phyloP scores from a whole-genome alignment of 2,888 invertebrate genomes.

The Carterocephalus palaemon region DNA sequence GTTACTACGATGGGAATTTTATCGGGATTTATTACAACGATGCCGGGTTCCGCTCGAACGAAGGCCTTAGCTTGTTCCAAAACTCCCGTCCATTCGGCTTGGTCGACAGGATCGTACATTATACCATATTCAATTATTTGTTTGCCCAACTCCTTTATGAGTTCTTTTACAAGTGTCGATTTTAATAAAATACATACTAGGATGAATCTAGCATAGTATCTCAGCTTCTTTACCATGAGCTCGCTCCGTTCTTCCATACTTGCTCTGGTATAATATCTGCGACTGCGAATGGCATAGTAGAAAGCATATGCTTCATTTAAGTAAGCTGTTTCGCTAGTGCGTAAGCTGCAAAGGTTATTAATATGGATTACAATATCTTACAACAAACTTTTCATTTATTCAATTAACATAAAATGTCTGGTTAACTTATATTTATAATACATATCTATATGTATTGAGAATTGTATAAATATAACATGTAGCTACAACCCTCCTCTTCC shows the following conservation, averaged over 20 bases:
- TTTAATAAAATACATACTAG: conserved; percentile 96
- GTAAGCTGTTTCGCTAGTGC: conserved; percentile 98
- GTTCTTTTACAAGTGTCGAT: conserved; percentile 94
- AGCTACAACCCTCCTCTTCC: no score
- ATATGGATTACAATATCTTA: not conserved
- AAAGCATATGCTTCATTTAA: conserved; percentile 97
- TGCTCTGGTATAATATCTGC: conserved; percentile 96
- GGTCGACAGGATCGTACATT: conserved; percentile 98
- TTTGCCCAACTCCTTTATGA: conserved; percentile 93
- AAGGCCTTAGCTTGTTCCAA: conserved; percentile 96
- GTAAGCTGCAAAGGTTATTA: conserved; percentile 85
- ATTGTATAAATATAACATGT: not conserved
- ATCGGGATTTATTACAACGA: conserved; percentile 92
- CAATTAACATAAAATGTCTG: no score
- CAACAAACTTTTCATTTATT: no score
- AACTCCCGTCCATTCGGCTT: conserved; percentile 96
- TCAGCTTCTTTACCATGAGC: conserved; percentile 96
- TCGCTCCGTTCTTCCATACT: conserved; percentile 96
- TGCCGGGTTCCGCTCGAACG: conserved; percentile 93
- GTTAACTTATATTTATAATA: no score
- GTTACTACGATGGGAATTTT: conserved; percentile 91
- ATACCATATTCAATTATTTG: conserved; percentile 97
- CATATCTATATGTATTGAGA: not conserved
- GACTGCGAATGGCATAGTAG: conserved; percentile 95
- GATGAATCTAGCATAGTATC: conserved; percentile 97